Evolutionary conservation across 2,888 invertebrate genomes (phyloP).

Genomic region (Ectemnius cavifrons): DNA sequence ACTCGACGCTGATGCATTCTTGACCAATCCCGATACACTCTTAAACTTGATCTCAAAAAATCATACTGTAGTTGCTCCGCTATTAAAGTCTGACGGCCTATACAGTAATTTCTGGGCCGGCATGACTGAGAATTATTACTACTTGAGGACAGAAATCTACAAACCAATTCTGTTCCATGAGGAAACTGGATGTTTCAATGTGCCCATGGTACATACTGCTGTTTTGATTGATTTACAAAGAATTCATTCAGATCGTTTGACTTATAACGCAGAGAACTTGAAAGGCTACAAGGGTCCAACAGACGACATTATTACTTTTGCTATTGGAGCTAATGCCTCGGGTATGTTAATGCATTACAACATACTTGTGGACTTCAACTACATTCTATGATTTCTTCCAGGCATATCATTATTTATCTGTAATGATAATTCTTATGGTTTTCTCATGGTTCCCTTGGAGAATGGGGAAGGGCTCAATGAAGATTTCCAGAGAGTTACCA

Average conservation of each 20-base stretch:
- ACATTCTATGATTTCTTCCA: slow-evolving; percentile 54
- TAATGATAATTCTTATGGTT: slow-evolving; percentile 91
- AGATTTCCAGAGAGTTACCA: slow-evolving; percentile 86
- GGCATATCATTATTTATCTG: slow-evolving; percentile 85
- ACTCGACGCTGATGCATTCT: slow-evolving; percentile 90
- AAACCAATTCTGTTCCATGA: slow-evolving; percentile 86
- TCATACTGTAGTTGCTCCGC: slow-evolving; percentile 87
- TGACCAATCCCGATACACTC: slow-evolving; percentile 84
- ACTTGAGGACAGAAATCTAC: slow-evolving; percentile 90
- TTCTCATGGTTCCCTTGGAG: slow-evolving; percentile 89
- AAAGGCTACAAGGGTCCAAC: slow-evolving; percentile 85
- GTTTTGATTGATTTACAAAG: slow-evolving; percentile 87
- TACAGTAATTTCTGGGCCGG: slow-evolving; percentile 99
- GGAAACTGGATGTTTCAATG: slow-evolving; percentile 86
- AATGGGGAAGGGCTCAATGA: slow-evolving; percentile 82
- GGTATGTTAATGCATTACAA: slow-evolving; percentile 74
- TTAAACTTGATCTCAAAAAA: slow-evolving; percentile 82
- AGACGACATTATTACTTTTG: slow-evolving; percentile 97
- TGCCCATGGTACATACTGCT: slow-evolving; percentile 95
- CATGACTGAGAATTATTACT: slow-evolving; percentile 92
- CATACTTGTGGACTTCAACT: background rate
- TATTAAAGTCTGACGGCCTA: slow-evolving; percentile 90
- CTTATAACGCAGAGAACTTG: slow-evolving; percentile 85
- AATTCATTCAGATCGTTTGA: slow-evolving; percentile 82
- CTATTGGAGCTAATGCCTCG: slow-evolving; percentile 86